Evolutionary conservation across 2,888 invertebrate genomes (phyloP).

Genomic region (Heliconius cydno): DNA sequence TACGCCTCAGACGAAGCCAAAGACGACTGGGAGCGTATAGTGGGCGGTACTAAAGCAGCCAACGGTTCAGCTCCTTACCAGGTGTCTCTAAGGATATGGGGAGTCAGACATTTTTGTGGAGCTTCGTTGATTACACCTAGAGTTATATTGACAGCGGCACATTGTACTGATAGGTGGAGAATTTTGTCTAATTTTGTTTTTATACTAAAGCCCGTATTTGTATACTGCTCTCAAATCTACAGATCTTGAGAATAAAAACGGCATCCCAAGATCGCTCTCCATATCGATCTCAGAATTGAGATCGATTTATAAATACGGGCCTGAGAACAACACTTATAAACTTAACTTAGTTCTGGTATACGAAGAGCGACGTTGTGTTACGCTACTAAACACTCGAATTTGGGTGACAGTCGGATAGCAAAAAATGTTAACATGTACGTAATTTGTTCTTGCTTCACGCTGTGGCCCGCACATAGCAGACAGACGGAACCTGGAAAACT

Average conservation of each 20-base stretch:
- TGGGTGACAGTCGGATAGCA: too few relatives aligned
- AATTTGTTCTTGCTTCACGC: not conserved
- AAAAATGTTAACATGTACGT: too few relatives aligned
- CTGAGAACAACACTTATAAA: too few relatives aligned
- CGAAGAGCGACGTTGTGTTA: too few relatives aligned
- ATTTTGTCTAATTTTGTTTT: not conserved
- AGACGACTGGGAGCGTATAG: conserved; percentile 76
- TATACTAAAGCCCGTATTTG: not conserved
- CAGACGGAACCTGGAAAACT: not conserved
- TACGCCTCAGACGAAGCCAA: conserved; percentile 59
- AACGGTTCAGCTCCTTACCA: conserved; percentile 81
- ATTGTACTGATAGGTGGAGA: conserved; percentile 79
- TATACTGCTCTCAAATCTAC: too few relatives aligned
- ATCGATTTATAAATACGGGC: too few relatives aligned
- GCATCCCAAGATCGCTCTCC: too few relatives aligned
- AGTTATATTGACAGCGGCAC: conserved; percentile 82
- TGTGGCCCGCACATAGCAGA: not conserved
- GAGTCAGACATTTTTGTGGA: conserved; percentile 83
- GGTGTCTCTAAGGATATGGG: conserved; percentile 77
- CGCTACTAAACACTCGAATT: too few relatives aligned
- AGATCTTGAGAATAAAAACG: too few relatives aligned
- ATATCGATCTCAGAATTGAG: too few relatives aligned
- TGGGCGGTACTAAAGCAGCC: conserved; percentile 80
- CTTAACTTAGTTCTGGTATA: too few relatives aligned
- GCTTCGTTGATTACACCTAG: conserved; percentile 82